A percentile compares a stretch with the other conserved stretches of the same genome.
Conservation (phyloP, 1,140 invertebrate genomes). For the Glomeris maerens region DNA sequence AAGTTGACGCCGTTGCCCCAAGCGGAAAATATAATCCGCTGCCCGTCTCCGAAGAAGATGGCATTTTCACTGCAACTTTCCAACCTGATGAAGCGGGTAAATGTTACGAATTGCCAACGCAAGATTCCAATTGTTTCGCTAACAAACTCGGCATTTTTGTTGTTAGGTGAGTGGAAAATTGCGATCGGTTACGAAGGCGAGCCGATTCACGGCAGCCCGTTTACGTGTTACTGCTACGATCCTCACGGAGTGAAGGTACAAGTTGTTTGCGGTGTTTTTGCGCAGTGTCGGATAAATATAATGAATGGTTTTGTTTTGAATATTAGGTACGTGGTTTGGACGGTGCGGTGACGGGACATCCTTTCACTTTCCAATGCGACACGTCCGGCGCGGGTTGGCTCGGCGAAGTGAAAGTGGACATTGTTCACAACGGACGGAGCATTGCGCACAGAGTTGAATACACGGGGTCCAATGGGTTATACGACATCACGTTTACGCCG, state of each 20-base stretch:
- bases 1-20: constrained; percentile 77
- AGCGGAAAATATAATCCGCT: constrained; percentile 59
- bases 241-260: constrained; percentile 66
- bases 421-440: constrained; percentile 49
- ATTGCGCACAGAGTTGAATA: constrained; percentile 71
- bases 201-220: constrained; percentile 91
- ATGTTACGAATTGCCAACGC: too few relatives aligned
- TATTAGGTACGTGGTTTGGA: constrained; percentile 48
- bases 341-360: constrained; percentile 53
- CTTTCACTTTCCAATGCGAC: constrained; percentile 71
- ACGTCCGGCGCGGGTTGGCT: constrained; percentile 62
- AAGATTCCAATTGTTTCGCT: too few relatives aligned
- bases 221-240: constrained; percentile 93
- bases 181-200: constrained; percentile 87
- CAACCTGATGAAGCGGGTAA: constrained; percentile 84
- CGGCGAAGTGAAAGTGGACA: constrained; percentile 77
- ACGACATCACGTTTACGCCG: constrained; percentile 78
- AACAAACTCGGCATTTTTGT: constrained; percentile 5
- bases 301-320: constrained; percentile 14
- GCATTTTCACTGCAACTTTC: constrained; percentile 82
- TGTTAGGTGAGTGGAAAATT: constrained; percentile 72
- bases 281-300: background rate
- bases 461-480: constrained; percentile 60
- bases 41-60: constrained; percentile 51
- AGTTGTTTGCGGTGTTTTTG: constrained; percentile 6